Evolutionary conservation across 2,888 invertebrate genomes (phyloP), one percentile per base, ranked within the genome.

Genomic region (Willowsia nigromaculata): DNA sequence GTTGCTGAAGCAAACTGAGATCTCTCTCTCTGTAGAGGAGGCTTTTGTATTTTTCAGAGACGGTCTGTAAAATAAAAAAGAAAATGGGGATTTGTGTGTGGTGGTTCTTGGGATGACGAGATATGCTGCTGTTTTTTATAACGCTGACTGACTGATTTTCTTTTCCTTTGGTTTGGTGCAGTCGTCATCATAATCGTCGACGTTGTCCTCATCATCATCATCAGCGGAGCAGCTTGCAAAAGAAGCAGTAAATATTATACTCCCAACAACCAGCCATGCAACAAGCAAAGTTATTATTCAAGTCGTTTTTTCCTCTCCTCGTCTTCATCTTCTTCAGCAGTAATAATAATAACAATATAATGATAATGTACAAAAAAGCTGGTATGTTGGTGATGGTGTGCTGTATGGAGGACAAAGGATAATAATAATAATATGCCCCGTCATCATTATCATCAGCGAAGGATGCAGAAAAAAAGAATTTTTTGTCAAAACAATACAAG

Each of bases 401-500:
- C n/a, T 33, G 30, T 2, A 76, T 76, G 50, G 47, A 76, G 76
- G 47, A 76, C 76, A 76, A 30, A 50, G 25, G 47, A 76, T 43
- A 76, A 76, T 76, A 50, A 76, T 50, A 18, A 76, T 76, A 76
- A 71, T 43, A 13, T 76, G 50, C 76, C 25, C 76, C 43, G 76
- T 76, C 50, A 76, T 76, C 50, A 76, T 76, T 76, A 76, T 68
- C 30, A 76, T 50, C 76, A 27, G 50, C 50, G 76, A 76, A 76
- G 76, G 76, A 50, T 50, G 71, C 71, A 30, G 22, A 71, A 71
- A 43, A 43, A 43, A 71, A 43, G 43, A 27, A n/a, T 76, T 76
- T 76, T 76, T 76, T 76, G 76, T 47, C 76, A 76, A 76, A 76
- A 76, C 76, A 76, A 76, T 76, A 30, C 76, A 76, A 71, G 43